Evolutionary conservation across 30 jellyfish, hydroid and myxozoan genomes (phyloP).

Genomic region (Catostylus mosaicus): DNA sequence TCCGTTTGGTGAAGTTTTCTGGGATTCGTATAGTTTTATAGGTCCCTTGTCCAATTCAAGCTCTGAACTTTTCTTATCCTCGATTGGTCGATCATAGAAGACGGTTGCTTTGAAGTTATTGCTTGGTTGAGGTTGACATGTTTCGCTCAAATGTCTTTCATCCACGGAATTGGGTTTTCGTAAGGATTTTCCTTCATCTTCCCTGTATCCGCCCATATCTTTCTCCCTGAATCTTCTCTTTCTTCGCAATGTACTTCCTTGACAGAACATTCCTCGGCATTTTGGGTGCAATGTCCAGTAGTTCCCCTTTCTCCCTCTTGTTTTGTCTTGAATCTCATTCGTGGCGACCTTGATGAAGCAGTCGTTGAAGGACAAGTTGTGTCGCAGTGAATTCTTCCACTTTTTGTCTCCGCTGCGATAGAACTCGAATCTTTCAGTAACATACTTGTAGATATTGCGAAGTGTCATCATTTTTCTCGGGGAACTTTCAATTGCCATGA

Average conservation of each 20-base stretch:
- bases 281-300: constrained; percentile 63
- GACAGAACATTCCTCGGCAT: constrained; percentile 37
- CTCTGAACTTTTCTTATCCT: neutral
- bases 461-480: constrained; percentile 58
- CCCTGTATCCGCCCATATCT: neutral
- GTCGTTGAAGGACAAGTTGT: constrained; percentile 66
- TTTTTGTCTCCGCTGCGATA: constrained; percentile 26
- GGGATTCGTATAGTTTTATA: neutral
- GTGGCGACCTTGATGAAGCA: constrained; percentile 44
- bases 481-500: constrained; percentile 62
- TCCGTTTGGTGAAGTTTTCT: neutral
- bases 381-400: constrained; percentile 63
- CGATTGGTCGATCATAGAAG: neutral
- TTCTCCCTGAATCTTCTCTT: constrained; percentile 31
- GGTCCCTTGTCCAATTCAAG: neutral
- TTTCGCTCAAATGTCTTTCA: neutral
- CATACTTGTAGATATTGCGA: constrained; percentile 52
- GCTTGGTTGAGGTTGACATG: neutral
- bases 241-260: constrained; percentile 61
- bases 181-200: too few species aligned
- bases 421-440: constrained; percentile 27
- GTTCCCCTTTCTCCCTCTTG: constrained; percentile 35
- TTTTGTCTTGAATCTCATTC: neutral
- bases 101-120: neutral
- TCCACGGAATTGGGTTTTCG: neutral